Percentiles rank a stretch among this genome's conserved stretches.
These are phyloP conservation scores for Hippocampus guttulatus DNA, from an alignment of 2,113 vertebrate genomes.

Conservation along the genomic window DNA sequence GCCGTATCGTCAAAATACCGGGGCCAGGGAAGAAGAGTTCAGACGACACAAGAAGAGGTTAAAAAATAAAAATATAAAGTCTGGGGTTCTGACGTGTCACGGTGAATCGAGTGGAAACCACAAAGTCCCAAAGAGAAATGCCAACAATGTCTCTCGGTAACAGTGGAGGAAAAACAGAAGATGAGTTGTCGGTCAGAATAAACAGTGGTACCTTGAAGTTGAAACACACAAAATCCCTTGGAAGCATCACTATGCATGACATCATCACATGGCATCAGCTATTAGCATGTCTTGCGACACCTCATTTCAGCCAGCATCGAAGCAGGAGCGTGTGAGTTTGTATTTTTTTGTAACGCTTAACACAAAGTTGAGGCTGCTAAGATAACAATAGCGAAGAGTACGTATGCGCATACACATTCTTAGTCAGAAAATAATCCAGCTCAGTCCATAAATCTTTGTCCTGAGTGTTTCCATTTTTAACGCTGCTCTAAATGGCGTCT, in stretches of 20 bases:
- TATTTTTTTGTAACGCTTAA: background rate
- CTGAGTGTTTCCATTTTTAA: no score
- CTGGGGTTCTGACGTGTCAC: constrained; percentile 15
- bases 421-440: no score
- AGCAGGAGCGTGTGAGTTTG: background rate
- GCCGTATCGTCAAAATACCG: background rate
- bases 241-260: background rate
- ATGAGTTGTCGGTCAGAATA: constrained; percentile 33
- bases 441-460: no score
- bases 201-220: background rate
- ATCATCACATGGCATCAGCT: background rate
- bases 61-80: constrained; percentile 15
- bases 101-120: constrained; percentile 40
- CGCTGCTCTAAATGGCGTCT: no score
- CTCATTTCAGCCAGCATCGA: background rate
- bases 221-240: background rate
- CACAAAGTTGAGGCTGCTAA: no score
- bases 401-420: no score
- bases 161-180: constrained; percentile 31
- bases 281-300: background rate
- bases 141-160: constrained; percentile 24
- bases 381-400: no score
- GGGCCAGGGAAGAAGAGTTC: constrained; percentile 20
- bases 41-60: constrained; percentile 12
- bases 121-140: constrained; percentile 43